phyloP scores from a whole-genome alignment of 2,888 invertebrate species.

The Ophion ellenae region DNA sequence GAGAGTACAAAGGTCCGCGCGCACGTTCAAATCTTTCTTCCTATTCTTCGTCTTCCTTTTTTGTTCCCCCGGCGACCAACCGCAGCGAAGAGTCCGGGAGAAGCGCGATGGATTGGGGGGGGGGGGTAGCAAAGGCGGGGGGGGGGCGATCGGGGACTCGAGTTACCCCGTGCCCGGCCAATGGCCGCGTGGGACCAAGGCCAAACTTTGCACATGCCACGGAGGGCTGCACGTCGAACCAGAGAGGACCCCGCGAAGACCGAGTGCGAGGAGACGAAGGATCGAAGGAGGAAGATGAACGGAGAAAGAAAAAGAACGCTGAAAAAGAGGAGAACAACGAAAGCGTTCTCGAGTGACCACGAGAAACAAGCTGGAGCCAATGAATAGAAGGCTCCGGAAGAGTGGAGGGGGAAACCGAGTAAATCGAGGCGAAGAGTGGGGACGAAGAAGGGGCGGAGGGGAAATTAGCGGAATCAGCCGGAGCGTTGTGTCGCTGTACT shows the following conservation, averaged over 20 bases:
- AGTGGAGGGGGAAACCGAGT: conserved; percentile 39
- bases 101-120: conserved; percentile 42
- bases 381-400: conserved; percentile 44
- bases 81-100: conserved; percentile 26
- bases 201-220: conserved; percentile 76
- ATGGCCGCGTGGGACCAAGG: conserved; percentile 82
- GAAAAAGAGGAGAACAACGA: conserved; percentile 49
- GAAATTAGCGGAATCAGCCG: conserved; percentile 31
- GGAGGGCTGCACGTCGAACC: conserved; percentile 51
- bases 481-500: conserved; percentile 17
- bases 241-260: conserved; percentile 18
- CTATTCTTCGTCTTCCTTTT: conserved; percentile 30
- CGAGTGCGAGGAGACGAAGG: conserved; percentile 54
- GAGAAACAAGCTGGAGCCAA: conserved; percentile 47
- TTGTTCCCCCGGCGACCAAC: conserved; percentile 32
- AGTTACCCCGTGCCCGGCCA: conserved; percentile 79
- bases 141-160: conserved; percentile 70
- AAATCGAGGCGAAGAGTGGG: not conserved
- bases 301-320: conserved; percentile 42
- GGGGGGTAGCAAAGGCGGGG: not conserved
- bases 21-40: conserved; percentile 54
- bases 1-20: conserved; percentile 69
- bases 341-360: conserved; percentile 55
- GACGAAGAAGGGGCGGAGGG: conserved; percentile 13
- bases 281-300: conserved; percentile 51